These are phyloP conservation scores for Bruchidius siliquastri DNA, from an alignment of 2,888 invertebrate species.

Conservation along the genomic window DNA sequence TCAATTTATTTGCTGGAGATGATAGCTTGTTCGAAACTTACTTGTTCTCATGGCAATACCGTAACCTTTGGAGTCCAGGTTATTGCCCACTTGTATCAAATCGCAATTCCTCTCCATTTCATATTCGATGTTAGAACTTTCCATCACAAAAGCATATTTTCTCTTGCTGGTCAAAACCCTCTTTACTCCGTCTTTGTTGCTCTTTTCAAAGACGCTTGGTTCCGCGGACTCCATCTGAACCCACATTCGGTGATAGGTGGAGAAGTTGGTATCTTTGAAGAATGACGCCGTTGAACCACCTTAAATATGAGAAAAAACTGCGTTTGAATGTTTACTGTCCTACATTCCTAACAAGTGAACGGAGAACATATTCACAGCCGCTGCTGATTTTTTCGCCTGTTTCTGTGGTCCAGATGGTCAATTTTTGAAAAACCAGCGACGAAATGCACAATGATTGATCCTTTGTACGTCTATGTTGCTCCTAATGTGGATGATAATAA, in stretches of 20 bases:
- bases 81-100: constrained; percentile 72
- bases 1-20: no score
- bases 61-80: constrained; percentile 85
- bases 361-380: no score
- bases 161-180: constrained; percentile 74
- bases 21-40: constrained; percentile 48
- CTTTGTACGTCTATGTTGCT: no score
- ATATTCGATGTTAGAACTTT: constrained; percentile 92
- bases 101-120: constrained; percentile 81
- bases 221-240: constrained; percentile 80
- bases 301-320: constrained; percentile 7
- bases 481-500: no score
- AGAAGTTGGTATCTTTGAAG: constrained; percentile 87
- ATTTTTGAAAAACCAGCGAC: no score
- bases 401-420: no score
- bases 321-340: no score
- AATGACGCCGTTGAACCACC: constrained; percentile 86
- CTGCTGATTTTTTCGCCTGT: no score
- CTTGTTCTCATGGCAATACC: constrained; percentile 89
- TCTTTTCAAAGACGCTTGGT: constrained; percentile 76
- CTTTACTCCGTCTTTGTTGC: constrained; percentile 83
- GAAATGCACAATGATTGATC: no score
- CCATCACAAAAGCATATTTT: constrained; percentile 92
- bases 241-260: constrained; percentile 90
- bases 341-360: no score